Percentiles rank a stretch among this genome's conserved stretches.
Conservation (phyloP, 2,888 invertebrate species). For the Pollenia labialis region DNA sequence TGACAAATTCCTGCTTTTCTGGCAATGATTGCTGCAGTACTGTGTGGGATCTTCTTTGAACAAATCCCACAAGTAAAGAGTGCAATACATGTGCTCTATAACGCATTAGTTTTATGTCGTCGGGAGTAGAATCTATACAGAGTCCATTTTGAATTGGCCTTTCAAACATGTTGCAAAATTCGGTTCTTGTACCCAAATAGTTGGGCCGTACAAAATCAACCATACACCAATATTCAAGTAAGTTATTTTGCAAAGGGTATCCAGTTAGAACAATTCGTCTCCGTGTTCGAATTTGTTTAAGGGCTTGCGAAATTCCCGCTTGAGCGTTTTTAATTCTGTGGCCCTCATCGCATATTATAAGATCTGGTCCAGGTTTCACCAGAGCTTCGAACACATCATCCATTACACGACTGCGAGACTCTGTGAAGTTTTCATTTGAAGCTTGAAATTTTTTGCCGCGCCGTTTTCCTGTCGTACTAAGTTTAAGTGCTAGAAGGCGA, state of each 20-base stretch:
- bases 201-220: conserved; percentile 99
- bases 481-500: conserved; percentile 93
- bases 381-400: conserved; percentile 94
- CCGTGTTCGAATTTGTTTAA: conserved; percentile 97
- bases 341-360: conserved; percentile 98
- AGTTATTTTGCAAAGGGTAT: conserved; percentile 98
- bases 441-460: conserved; percentile 81
- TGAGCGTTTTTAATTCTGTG: conserved; percentile 99
- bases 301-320: conserved; percentile 96
- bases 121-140: conserved; percentile 97
- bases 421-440: conserved; percentile 83
- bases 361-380: conserved; percentile 95
- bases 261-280: conserved; percentile 98
- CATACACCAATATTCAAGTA: conserved; percentile 99
- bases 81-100: conserved; percentile 98
- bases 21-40: conserved; percentile 97
- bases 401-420: conserved; percentile 89
- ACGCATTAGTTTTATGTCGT: conserved; percentile 96
- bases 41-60: conserved; percentile 96
- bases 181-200: conserved; percentile 97
- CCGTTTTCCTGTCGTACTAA: conserved; percentile 86
- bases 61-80: conserved; percentile 96
- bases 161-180: conserved; percentile 99
- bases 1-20: conserved; percentile 96
- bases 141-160: conserved; percentile 99